Percentiles rank a stretch among this genome's conserved stretches.
phyloP scores from a whole-genome alignment of 2,888 invertebrate species.

The Pachymerium ferrugineum region DNA sequence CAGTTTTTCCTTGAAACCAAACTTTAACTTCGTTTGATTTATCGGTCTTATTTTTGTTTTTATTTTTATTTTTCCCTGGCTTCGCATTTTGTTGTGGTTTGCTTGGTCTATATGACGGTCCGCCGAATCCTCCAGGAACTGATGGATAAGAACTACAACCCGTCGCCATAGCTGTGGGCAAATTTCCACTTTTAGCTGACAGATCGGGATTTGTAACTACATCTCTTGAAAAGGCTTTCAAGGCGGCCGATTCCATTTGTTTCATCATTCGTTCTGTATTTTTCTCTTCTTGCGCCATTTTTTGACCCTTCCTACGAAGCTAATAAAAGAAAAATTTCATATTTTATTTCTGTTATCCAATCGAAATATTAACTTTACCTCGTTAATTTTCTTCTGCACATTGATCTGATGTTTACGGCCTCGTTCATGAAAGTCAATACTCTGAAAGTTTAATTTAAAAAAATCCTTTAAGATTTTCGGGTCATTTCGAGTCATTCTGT shows the following conservation, averaged over 20 bases:
- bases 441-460: constrained; percentile 55
- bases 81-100: too few species aligned
- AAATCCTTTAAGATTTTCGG: neutral
- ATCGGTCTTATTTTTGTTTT: neutral
- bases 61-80: constrained; percentile 37
- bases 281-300: constrained; percentile 68
- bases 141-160: neutral
- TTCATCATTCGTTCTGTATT: constrained; percentile 70
- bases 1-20: constrained; percentile 74
- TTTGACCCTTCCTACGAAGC: constrained; percentile 72
- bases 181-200: neutral
- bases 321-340: constrained; percentile 36
- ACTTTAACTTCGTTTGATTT: neutral
- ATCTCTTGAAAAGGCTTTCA: constrained; percentile 82
- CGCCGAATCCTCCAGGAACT: neutral
- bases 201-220: constrained; percentile 63
- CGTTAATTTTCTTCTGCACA: constrained; percentile 77
- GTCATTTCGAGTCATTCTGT: neutral
- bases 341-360: neutral
- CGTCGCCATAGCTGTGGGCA: neutral
- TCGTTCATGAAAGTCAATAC: constrained; percentile 88
- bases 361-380: constrained; percentile 48
- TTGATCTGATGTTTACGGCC: constrained; percentile 87
- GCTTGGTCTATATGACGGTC: neutral
- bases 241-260: constrained; percentile 84